Evolutionary conservation across 2,888 invertebrate species (phyloP), one percentile per base, ranked within the genome.

Genomic region (Autographa pulchrina): DNA sequence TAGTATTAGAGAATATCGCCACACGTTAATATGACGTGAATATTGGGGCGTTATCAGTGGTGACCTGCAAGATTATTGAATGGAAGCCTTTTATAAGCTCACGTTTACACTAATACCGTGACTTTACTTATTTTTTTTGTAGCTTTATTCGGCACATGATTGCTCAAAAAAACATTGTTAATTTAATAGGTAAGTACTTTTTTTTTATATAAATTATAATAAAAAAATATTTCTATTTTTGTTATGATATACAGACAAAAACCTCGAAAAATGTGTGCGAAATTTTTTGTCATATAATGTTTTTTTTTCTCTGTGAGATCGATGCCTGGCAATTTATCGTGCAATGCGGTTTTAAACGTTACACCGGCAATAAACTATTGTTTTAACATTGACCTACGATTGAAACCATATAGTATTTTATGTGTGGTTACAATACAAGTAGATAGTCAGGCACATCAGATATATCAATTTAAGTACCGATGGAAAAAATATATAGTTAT

Each of bases 21-120:
- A 7, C n/a, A 68, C 48, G 62, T 65, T 48, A 75, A 73, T 68
- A 54, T 66, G 41, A 65, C 16, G 48, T 59, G 32, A 54, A 71
- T 25, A 63, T 65, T 74, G 60, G 54, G 20, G 13, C 52, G 71
- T 81, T 82, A 82, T 84, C 79, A 63, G 60, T 48, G 70, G 69
- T 70, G 67, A 75, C 74, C 75, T 76, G 70, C 70, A 61, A 72
- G 73, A 75, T 74, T 77, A 80, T 60, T 84, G 78, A 84, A 85
- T 81, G 75, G 58, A 62, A 54, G 25, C 63, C 61, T 62, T 59
- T 66, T 72, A 66, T 61, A 64, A 59, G 8, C 5, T n/a, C 14
- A 8, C n/a, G 14, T 31, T 41, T 67, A 65, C 32, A 56, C 14
- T 1, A 2, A 8, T n/a, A 0, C 32, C n/a, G 20, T 2, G 60